phyloP scores from a whole-genome alignment of 1,140 invertebrate species.

The Chironomus striatipennis region DNA sequence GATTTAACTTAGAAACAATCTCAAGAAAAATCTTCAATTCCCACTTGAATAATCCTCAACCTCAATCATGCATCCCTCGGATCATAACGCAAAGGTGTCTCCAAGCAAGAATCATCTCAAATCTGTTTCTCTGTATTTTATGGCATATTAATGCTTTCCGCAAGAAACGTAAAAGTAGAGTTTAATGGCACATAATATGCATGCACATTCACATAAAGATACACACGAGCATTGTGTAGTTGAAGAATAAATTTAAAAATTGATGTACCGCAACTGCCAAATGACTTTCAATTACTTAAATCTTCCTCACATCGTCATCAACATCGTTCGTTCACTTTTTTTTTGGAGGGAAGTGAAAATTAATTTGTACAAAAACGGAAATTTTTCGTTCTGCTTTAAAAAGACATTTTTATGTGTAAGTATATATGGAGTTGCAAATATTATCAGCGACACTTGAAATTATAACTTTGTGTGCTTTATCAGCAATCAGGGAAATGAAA shows the following conservation, averaged over 20 bases:
- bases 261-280: constrained; percentile 20
- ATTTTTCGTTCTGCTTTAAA: background rate
- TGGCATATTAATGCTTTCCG: too few relatives aligned
- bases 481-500: background rate
- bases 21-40: too few relatives aligned
- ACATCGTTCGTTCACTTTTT: background rate
- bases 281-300: constrained; percentile 18
- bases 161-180: too few relatives aligned
- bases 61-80: too few relatives aligned
- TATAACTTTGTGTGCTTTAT: constrained; percentile 1
- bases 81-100: too few relatives aligned
- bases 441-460: background rate
- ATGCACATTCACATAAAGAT: too few relatives aligned
- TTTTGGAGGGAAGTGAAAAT: background rate
- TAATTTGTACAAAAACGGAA: background rate
- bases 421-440: background rate
- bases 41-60: too few relatives aligned
- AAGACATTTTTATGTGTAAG: background rate
- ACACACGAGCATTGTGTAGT: too few relatives aligned
- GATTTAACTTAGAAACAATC: too few relatives aligned
- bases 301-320: background rate
- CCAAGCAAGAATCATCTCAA: too few relatives aligned
- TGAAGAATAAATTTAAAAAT: constrained; percentile 4
- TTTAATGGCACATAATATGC: too few relatives aligned
- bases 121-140: too few relatives aligned